Percentiles rank a stretch among this genome's conserved stretches.
Evolutionary conservation across 2,888 invertebrate species (phyloP).

Genomic region (Neelides folsomi): DNA sequence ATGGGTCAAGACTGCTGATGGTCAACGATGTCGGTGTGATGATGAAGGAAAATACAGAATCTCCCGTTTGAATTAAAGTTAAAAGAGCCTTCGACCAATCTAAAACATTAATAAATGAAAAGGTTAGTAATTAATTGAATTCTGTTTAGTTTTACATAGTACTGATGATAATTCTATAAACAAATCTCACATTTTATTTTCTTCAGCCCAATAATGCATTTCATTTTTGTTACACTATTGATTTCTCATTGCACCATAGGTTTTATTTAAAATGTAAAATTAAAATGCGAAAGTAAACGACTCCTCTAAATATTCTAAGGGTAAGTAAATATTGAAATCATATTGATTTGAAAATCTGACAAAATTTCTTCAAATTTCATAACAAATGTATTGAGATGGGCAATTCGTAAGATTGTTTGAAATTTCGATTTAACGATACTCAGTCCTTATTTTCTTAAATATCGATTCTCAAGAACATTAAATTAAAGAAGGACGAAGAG

Average conservation of each 20-base stretch:
- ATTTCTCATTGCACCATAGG: not conserved
- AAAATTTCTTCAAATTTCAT: too few species aligned
- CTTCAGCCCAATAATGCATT: constrained; percentile 9
- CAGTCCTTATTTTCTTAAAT: too few species aligned
- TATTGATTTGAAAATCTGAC: too few species aligned
- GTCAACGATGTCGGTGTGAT: constrained; percentile 14
- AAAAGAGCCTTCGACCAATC: constrained; percentile 25
- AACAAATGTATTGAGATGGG: too few species aligned
- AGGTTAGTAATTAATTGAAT: not conserved
- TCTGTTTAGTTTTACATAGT: too few species aligned
- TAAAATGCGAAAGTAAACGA: too few species aligned
- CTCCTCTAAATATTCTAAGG: too few species aligned
- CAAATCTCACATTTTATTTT: constrained; percentile 10
- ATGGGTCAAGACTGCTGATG: constrained; percentile 13
- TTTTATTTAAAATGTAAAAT: not conserved
- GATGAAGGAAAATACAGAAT: constrained; percentile 20
- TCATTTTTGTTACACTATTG: constrained; percentile 10
- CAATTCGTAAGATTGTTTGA: too few species aligned
- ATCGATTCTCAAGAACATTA: too few species aligned
- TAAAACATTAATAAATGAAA: constrained; percentile 3
- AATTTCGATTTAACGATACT: too few species aligned
- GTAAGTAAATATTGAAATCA: too few species aligned
- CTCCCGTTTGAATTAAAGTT: constrained; percentile 18
- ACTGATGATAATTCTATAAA: not conserved
- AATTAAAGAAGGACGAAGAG: not conserved